These are phyloP conservation scores for Malurus elegans DNA, from an alignment of 2,113 vertebrate species.

Conservation along the genomic window DNA sequence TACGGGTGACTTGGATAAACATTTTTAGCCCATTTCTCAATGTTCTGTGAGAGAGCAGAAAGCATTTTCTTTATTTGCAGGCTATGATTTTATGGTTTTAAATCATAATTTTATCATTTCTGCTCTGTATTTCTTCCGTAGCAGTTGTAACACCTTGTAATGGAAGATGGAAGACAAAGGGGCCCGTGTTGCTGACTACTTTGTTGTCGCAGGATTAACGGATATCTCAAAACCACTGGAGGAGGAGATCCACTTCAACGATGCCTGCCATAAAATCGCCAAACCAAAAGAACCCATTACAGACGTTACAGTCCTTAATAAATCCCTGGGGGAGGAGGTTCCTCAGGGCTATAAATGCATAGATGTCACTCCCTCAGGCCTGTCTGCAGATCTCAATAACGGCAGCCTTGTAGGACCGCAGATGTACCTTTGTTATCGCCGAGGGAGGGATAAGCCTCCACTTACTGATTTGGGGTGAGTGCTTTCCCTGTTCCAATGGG, in stretches of 20 bases:
- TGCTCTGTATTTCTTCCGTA: neutral
- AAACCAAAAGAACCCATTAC: slow-evolving; percentile 94
- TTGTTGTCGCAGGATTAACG: slow-evolving; percentile 95
- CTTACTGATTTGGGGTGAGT: slow-evolving; percentile 97
- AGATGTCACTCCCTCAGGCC: slow-evolving; percentile 89
- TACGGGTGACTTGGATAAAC: neutral
- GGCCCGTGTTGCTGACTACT: slow-evolving; percentile 97
- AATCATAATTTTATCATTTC: neutral
- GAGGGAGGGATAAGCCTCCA: slow-evolving; percentile 95
- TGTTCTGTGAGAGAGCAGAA: neutral
- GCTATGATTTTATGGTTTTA: neutral
- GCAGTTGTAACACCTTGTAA: slow-evolving; percentile 76
- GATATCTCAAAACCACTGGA: slow-evolving; percentile 91
- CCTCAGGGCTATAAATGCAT: slow-evolving; percentile 89
- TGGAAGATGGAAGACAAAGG: slow-evolving; percentile 99
- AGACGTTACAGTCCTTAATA: slow-evolving; percentile 92
- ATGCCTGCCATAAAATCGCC: slow-evolving; percentile 86
- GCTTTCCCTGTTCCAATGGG: neutral
- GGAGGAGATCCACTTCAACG: slow-evolving; percentile 92
- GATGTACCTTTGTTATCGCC: slow-evolving; percentile 93
- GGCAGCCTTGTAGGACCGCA: slow-evolving; percentile 93
- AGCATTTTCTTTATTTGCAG: neutral
- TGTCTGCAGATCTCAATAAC: slow-evolving; percentile 94
- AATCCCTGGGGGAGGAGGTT: slow-evolving; percentile 92
- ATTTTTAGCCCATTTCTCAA: neutral